Conservation (phyloP, 2,797 vertebrate genomes). For the Otus scops region DNA sequence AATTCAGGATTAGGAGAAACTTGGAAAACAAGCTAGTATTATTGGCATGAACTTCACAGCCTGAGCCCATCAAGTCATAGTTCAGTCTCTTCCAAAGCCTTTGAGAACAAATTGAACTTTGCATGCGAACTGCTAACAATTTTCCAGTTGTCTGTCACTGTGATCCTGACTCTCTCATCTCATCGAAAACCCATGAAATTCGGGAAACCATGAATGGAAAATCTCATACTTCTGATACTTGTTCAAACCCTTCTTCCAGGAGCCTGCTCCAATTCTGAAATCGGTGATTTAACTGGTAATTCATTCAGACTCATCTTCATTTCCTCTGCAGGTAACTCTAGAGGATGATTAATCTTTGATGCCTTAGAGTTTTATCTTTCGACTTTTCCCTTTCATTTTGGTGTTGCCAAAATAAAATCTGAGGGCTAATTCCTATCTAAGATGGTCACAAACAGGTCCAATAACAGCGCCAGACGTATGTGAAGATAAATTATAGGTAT, state of each 20-base stretch:
- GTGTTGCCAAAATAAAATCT: conserved; percentile 8
- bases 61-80: not conserved
- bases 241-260: not conserved
- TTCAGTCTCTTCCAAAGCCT: conserved; percentile 8
- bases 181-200: not conserved
- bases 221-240: not conserved
- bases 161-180: not conserved
- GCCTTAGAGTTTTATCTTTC: not conserved
- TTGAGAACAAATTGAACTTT: not conserved
- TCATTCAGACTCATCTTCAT: not conserved
- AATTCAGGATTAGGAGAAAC: not conserved
- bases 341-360: not conserved
- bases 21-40: not conserved
- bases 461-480: not conserved
- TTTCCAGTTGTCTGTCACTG: not conserved
- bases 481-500: not conserved
- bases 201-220: not conserved
- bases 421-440: not conserved
- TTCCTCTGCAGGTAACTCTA: not conserved
- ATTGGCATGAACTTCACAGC: not conserved
- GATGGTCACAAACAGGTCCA: not conserved
- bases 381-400: not conserved
- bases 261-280: not conserved
- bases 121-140: not conserved
- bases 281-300: not conserved